Evolutionary conservation across 2,888 invertebrate genomes (phyloP).

Genomic region (Fragum whitleyi): DNA sequence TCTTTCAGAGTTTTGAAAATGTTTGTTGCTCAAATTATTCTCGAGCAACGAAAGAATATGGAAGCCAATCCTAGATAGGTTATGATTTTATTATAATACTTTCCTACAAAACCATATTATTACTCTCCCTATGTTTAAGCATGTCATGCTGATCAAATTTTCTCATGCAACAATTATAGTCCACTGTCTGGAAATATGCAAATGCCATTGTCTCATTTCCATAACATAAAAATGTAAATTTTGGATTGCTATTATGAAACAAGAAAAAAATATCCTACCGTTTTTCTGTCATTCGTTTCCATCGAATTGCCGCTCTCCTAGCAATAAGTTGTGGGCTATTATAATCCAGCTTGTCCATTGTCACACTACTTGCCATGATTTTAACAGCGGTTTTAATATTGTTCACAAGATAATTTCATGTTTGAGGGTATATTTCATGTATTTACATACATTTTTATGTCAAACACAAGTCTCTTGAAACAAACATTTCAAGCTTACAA

Average conservation of each 20-base stretch:
- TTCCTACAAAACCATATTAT: no score
- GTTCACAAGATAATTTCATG: background rate
- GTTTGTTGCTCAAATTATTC: no score
- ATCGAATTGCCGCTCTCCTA: background rate
- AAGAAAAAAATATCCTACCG: conserved; percentile 17
- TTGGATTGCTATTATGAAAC: background rate
- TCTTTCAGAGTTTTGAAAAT: no score
- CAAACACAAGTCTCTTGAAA: background rate
- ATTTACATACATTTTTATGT: no score
- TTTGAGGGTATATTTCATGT: background rate
- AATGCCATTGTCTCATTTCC: background rate
- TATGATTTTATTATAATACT: no score
- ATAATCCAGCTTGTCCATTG: background rate
- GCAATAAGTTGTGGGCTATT: background rate
- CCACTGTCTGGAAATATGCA: background rate
- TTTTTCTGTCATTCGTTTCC: conserved; percentile 18
- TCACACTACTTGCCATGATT: background rate
- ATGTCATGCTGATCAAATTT: no score
- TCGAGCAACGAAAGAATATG: no score
- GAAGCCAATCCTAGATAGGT: no score
- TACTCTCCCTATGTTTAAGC: no score
- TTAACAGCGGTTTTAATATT: background rate
- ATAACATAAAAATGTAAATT: background rate
- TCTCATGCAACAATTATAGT: no score
- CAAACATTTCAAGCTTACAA: conserved; percentile 1